Percentiles rank a stretch among this genome's conserved stretches.
Evolutionary conservation across 1,140 invertebrate genomes (phyloP).

Genomic region (Ooceraea biroi): DNA sequence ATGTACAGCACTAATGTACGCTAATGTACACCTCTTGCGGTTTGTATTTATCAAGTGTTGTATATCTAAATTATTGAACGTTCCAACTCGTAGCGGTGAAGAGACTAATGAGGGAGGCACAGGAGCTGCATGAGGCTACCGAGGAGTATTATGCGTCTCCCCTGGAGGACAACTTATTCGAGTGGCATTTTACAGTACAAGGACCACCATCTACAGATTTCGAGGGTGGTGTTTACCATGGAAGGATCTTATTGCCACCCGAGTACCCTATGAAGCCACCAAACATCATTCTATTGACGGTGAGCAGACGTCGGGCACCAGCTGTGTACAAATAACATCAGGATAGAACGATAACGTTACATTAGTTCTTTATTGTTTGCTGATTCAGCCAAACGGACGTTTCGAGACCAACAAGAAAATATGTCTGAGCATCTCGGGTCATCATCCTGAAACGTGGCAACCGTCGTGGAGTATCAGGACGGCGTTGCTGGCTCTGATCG

Average conservation of each 20-base stretch:
- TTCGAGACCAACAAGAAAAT: constrained; percentile 98
- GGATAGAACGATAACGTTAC: background rate
- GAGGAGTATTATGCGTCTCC: constrained; percentile 97
- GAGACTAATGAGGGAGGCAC: constrained; percentile 96
- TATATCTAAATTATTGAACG: background rate
- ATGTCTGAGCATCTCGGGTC: constrained; percentile 98
- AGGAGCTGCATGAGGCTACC: constrained; percentile 94
- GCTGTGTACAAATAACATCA: background rate
- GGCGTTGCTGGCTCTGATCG: constrained; percentile 96
- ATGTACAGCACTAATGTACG: background rate
- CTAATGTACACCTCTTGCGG: background rate
- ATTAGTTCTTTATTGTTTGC: background rate
- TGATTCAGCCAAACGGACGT: constrained; percentile 94
- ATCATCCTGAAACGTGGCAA: constrained; percentile 99
- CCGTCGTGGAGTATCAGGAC: constrained; percentile 98
- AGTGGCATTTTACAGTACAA: constrained; percentile 98
- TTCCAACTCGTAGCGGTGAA: constrained; percentile 91
- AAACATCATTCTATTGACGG: constrained; percentile 96
- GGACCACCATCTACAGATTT: constrained; percentile 96
- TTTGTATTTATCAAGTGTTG: background rate
- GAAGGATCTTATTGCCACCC: constrained; percentile 94
- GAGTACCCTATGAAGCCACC: constrained; percentile 99
- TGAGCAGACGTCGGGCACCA: constrained; percentile 83
- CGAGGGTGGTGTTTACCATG: constrained; percentile 96
- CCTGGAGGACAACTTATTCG: constrained; percentile 98